Conservation (phyloP, 2,113 vertebrate genomes). For the Chionomys nivalis region DNA sequence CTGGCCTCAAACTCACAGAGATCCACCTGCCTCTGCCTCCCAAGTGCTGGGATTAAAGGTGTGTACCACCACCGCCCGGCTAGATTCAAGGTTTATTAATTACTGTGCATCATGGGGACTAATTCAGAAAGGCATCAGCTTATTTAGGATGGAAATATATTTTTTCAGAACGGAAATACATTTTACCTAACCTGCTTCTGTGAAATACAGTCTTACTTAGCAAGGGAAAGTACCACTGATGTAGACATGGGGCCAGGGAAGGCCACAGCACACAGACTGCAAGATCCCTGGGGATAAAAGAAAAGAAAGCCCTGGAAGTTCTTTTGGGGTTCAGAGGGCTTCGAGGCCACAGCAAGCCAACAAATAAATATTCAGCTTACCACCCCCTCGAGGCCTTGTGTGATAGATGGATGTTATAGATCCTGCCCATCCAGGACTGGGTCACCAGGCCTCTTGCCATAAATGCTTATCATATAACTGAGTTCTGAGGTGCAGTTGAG, state of each 20-base stretch:
- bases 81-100: background rate
- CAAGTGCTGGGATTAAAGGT: too few species aligned
- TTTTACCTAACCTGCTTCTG: slow-evolving; percentile 80
- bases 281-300: slow-evolving; percentile 80
- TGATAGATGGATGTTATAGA: background rate
- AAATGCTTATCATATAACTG: background rate
- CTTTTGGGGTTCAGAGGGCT: slow-evolving; percentile 80
- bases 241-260: slow-evolving; percentile 78
- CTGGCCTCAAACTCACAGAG: too few species aligned
- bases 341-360: slow-evolving; percentile 56
- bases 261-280: slow-evolving; percentile 76
- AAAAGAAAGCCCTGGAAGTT: slow-evolving; percentile 80
- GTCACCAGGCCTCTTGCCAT: background rate
- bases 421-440: background rate
- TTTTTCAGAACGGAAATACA: slow-evolving; percentile 66
- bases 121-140: slow-evolving; percentile 79
- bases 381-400: background rate
- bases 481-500: background rate
- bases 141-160: slow-evolving; percentile 84
- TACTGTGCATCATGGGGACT: slow-evolving; percentile 37
- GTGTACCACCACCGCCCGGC: too few species aligned
- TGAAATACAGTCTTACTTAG: slow-evolving; percentile 84
- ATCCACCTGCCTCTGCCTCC: too few species aligned
- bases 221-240: slow-evolving; percentile 84
- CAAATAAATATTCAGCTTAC: background rate